Conservation (phyloP, 2,888 invertebrate genomes). For the Luperina nickerlii region DNA sequence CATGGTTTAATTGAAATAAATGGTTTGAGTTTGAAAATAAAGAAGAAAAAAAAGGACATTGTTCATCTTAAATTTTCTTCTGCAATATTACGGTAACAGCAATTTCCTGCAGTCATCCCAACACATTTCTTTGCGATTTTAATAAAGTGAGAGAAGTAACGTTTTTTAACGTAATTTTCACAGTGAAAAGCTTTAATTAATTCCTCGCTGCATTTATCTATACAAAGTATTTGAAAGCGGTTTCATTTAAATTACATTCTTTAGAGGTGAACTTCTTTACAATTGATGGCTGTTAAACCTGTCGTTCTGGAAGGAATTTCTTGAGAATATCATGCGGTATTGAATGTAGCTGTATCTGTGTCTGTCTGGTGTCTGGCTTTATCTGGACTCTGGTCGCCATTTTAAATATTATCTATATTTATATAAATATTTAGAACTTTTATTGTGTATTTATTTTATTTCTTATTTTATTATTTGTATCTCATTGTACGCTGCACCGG, state of each 20-base stretch:
- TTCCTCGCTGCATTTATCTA: slow-evolving; percentile 36
- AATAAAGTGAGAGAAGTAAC: slow-evolving; percentile 50
- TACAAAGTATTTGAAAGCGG: slow-evolving; percentile 31
- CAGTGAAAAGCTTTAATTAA: slow-evolving; percentile 41
- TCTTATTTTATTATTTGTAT: background rate
- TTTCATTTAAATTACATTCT: slow-evolving; percentile 34
- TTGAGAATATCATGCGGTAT: background rate
- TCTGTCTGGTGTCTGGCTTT: background rate
- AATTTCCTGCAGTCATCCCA: slow-evolving; percentile 43
- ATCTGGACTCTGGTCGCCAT: background rate
- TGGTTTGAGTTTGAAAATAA: background rate
- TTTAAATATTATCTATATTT: background rate
- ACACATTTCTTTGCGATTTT: slow-evolving; percentile 56
- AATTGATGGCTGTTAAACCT: slow-evolving; percentile 7
- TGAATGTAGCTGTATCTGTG: background rate
- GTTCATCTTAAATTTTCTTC: slow-evolving; percentile 29
- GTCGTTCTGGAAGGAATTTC: background rate
- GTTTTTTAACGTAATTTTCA: slow-evolving; percentile 36
- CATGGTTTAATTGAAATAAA: too few relatives aligned
- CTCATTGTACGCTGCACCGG: background rate
- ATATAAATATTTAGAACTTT: background rate
- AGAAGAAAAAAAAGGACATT: slow-evolving; percentile 17
- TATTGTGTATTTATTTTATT: background rate
- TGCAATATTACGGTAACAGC: slow-evolving; percentile 36
- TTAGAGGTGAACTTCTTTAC: slow-evolving; percentile 3